phyloP scores from a whole-genome alignment of 2,113 vertebrate genomes.

The Muntiacus reevesi region DNA sequence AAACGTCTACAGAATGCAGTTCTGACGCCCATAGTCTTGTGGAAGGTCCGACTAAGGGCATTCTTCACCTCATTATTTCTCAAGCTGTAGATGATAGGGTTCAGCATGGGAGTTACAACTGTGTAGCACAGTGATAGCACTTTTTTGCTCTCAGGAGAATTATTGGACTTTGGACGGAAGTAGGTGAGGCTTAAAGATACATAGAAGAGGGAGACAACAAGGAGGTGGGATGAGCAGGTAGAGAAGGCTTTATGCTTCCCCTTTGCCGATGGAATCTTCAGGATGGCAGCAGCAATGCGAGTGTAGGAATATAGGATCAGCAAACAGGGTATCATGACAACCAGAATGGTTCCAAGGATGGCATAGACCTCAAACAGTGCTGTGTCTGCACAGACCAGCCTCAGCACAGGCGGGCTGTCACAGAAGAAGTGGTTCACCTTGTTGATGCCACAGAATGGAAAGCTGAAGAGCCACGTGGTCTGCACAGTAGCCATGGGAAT shows the following conservation, averaged over 20 bases:
- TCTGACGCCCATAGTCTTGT: background rate
- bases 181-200: constrained; percentile 67
- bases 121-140: constrained; percentile 69
- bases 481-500: constrained; percentile 11
- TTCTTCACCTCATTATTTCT: constrained; percentile 66
- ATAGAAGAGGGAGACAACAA: constrained; percentile 75
- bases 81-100: constrained; percentile 70
- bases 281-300: constrained; percentile 50
- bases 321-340: constrained; percentile 62
- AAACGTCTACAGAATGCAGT: background rate
- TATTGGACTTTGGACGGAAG: constrained; percentile 64
- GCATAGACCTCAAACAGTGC: constrained; percentile 66
- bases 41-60: background rate
- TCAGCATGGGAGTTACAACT: constrained; percentile 71
- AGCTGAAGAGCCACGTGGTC: constrained; percentile 48
- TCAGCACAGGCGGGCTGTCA: constrained; percentile 67
- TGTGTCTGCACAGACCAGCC: constrained; percentile 65
- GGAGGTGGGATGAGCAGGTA: constrained; percentile 73
- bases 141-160: constrained; percentile 68
- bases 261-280: constrained; percentile 65
- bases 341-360: constrained; percentile 52
- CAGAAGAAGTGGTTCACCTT: constrained; percentile 73
- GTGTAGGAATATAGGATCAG: constrained; percentile 64
- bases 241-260: constrained; percentile 73
- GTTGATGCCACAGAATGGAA: constrained; percentile 62